Evolutionary conservation across 92 coral and sea anemone genomes (phyloP).

Genomic region (Palythoa grandiflora): DNA sequence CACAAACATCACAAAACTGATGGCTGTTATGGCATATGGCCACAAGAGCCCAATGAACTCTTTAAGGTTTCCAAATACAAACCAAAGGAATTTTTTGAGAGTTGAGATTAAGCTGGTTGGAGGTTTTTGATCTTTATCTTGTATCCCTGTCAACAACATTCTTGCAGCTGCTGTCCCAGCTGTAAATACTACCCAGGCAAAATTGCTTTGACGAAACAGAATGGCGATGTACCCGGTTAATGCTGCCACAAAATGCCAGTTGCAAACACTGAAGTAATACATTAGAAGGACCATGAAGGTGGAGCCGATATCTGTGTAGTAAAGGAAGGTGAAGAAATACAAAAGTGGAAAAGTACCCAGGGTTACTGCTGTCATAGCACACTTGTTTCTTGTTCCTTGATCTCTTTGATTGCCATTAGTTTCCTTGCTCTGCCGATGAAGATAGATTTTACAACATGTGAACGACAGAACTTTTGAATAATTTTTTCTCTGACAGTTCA

Average conservation of each 20-base stretch:
- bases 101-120: constrained; percentile 40
- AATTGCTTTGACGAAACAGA: constrained; percentile 88
- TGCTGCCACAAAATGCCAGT: constrained; percentile 80
- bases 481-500: too few species aligned
- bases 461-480: too few species aligned
- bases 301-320: constrained; percentile 95
- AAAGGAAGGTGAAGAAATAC: constrained; percentile 94
- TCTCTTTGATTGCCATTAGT: not conserved
- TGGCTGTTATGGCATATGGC: constrained; percentile 76
- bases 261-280: constrained; percentile 82
- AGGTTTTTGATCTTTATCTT: constrained; percentile 21
- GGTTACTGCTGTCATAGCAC: constrained; percentile 71
- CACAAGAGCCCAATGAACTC: constrained; percentile 62
- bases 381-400: constrained; percentile 27
- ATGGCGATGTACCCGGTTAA: constrained; percentile 74
- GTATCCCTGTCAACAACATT: constrained; percentile 51
- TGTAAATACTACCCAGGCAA: constrained; percentile 90
- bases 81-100: constrained; percentile 46
- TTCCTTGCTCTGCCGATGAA: constrained; percentile 34
- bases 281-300: constrained; percentile 89
- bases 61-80: constrained; percentile 50
- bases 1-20: constrained; percentile 71
- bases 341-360: constrained; percentile 78
- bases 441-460: not conserved
- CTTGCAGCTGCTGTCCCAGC: constrained; percentile 85